A percentile compares a stretch with the other conserved stretches of the same genome.
phyloP scores from a whole-genome alignment of 2,888 invertebrate genomes.

The Lordiphosa fenestrarum region DNA sequence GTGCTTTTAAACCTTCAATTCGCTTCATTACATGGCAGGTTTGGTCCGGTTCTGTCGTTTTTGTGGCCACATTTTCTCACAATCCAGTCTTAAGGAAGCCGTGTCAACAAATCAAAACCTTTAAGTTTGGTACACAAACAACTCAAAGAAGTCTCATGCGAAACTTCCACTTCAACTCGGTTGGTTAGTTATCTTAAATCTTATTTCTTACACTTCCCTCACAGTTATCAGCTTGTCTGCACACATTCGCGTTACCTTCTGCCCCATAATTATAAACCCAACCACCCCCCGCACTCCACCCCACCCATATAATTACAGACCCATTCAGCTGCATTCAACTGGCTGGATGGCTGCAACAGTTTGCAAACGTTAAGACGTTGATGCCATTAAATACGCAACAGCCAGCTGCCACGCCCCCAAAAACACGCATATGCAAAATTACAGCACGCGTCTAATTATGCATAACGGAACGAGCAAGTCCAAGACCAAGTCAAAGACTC shows the following conservation, averaged over 20 bases:
- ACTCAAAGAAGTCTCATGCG: too few relatives aligned
- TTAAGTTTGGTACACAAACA: too few relatives aligned
- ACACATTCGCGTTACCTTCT: background rate
- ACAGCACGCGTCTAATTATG: conserved; percentile 67
- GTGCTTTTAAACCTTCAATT: too few relatives aligned
- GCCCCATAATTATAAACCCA: conserved; percentile 39
- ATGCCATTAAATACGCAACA: conserved; percentile 34
- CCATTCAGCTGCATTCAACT: conserved; percentile 38
- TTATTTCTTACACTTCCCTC: conserved; percentile 26
- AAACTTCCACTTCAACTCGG: too few relatives aligned
- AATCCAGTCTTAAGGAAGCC: too few relatives aligned
- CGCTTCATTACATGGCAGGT: too few relatives aligned
- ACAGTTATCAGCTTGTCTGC: background rate
- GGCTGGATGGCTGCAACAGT: conserved; percentile 34
- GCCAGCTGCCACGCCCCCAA: conserved; percentile 50
- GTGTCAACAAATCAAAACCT: too few relatives aligned
- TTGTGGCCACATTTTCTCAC: too few relatives aligned
- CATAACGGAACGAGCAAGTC: conserved; percentile 31
- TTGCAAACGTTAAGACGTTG: conserved; percentile 29
- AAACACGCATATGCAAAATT: conserved; percentile 39
- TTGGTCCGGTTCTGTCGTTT: too few relatives aligned
- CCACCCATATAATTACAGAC: conserved; percentile 50
- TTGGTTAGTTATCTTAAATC: conserved; percentile 8
- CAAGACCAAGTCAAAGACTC: conserved; percentile 8
- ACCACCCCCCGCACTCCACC: background rate